Evolutionary conservation across 2,797 vertebrate species (phyloP).

Genomic region (Poeciliopsis gracilis): DNA sequence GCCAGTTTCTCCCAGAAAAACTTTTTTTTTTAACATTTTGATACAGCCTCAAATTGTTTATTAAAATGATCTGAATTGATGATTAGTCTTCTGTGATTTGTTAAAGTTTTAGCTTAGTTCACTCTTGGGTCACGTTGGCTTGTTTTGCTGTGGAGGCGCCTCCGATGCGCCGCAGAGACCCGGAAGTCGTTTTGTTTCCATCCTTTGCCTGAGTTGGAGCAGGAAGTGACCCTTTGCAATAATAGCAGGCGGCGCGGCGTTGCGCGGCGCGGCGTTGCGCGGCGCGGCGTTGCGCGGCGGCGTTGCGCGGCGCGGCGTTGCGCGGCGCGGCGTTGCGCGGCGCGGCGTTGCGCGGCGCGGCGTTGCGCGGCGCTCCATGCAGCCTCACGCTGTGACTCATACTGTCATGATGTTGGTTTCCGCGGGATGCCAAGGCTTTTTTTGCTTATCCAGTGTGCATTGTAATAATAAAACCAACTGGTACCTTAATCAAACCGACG

Average conservation of each 20-base stretch:
- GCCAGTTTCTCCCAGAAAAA: background rate
- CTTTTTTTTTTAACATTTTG: conserved; percentile 60
- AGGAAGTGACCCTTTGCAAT: conserved; percentile 87
- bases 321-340: conserved; percentile 4
- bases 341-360: conserved; percentile 4
- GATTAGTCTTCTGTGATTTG: conserved; percentile 88
- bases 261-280: conserved; percentile 29
- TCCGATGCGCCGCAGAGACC: conserved; percentile 5
- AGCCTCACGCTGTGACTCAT: conserved; percentile 47
- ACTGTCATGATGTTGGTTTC: conserved; percentile 55
- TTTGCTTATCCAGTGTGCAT: conserved; percentile 74
- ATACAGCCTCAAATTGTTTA: conserved; percentile 93
- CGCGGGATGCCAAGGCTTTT: conserved; percentile 71
- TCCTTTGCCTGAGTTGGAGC: conserved; percentile 65
- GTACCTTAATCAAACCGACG: conserved; percentile 47
- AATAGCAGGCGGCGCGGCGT: conserved; percentile 75
- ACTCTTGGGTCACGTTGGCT: conserved; percentile 76
- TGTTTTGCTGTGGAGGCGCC: conserved; percentile 74
- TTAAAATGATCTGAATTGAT: conserved; percentile 78
- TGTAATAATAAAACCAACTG: conserved; percentile 79
- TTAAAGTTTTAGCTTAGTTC: conserved; percentile 82
- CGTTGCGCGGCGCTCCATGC: conserved; percentile 26
- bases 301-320: background rate
- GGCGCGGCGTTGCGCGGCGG: background rate
- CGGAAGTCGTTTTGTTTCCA: conserved; percentile 50